Conservation (phyloP, 2,888 invertebrate species). For the Mystacides longicornis region DNA sequence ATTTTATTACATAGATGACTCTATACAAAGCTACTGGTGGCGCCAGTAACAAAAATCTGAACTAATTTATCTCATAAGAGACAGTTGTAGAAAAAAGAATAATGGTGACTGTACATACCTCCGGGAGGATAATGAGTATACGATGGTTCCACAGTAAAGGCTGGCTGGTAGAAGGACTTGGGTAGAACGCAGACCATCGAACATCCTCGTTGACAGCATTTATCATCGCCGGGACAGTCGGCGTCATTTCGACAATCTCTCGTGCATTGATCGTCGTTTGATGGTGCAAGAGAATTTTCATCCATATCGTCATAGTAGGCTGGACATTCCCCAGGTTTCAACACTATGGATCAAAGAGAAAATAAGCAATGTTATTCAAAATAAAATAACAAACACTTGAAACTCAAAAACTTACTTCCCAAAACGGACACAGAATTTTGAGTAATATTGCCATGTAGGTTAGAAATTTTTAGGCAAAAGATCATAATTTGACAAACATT, state of each 20-base stretch:
- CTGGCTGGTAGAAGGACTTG: slow-evolving; percentile 33
- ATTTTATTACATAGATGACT: too few species aligned
- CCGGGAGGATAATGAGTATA: slow-evolving; percentile 35
- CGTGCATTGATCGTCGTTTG: slow-evolving; percentile 50
- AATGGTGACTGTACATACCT: slow-evolving; percentile 27
- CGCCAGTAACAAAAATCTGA: too few species aligned
- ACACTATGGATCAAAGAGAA: slow-evolving; percentile 39
- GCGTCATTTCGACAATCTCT: slow-evolving; percentile 72
- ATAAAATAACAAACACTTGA: too few species aligned
- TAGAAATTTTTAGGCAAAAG: too few species aligned
- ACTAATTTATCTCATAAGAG: too few species aligned
- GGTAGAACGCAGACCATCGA: slow-evolving; percentile 62
- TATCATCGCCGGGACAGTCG: slow-evolving; percentile 68
- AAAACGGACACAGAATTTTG: too few species aligned
- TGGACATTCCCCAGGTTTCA: slow-evolving; percentile 66
- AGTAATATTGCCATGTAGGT: too few species aligned
- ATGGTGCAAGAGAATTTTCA: slow-evolving; percentile 30
- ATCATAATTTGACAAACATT: too few species aligned
- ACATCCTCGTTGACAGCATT: slow-evolving; percentile 79
- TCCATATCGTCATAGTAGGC: slow-evolving; percentile 28
- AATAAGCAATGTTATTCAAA: too few species aligned
- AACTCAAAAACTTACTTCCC: too few species aligned
- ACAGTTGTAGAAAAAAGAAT: neutral
- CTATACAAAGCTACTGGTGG: too few species aligned
- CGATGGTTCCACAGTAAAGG: slow-evolving; percentile 36